Conservation (phyloP, 2,888 invertebrate genomes). For the Meghimatium bilineatum region DNA sequence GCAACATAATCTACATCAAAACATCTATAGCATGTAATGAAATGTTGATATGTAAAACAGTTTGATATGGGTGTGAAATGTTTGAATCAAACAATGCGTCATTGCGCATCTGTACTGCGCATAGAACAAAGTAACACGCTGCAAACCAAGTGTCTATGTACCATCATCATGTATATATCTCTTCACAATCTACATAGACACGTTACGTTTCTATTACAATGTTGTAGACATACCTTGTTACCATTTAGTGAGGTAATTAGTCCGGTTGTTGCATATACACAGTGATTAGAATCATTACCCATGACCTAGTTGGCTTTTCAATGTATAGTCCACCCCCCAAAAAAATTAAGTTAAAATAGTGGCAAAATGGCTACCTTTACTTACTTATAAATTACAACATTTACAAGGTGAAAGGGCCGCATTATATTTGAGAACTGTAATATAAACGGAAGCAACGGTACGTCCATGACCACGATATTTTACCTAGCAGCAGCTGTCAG, state of each 20-base stretch:
- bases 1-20: neutral
- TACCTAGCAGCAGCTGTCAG: neutral
- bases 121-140: slow-evolving; percentile 41
- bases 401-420: neutral
- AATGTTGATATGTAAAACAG: neutral
- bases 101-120: slow-evolving; percentile 40
- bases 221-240: neutral
- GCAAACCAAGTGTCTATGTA: slow-evolving; percentile 3
- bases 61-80: neutral
- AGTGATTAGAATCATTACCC: neutral
- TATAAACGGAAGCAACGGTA: neutral
- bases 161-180: neutral
- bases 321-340: neutral
- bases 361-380: slow-evolving; percentile 7
- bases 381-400: neutral
- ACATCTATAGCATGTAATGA: neutral
- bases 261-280: neutral
- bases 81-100: neutral
- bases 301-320: neutral
- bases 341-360: slow-evolving; percentile 8
- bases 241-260: slow-evolving; percentile 19
- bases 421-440: neutral
- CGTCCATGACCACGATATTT: neutral
- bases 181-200: neutral
- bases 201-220: neutral